These are phyloP conservation scores for Drosophila prosaltans DNA, from an alignment of 1,140 invertebrate genomes.

Conservation along the genomic window DNA sequence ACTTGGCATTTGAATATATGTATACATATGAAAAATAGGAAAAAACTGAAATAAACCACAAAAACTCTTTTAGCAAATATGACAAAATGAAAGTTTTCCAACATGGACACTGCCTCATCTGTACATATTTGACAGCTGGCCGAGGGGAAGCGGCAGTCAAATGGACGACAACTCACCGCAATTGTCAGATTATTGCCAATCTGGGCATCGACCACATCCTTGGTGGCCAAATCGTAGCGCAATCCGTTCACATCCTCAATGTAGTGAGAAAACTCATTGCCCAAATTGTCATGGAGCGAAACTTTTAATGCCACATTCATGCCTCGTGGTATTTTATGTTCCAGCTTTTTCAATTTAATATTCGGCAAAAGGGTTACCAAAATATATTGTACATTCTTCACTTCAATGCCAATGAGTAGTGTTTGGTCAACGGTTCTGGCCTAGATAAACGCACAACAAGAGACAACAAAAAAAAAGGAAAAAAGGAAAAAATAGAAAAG, in stretches of 20 bases:
- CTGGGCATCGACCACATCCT: constrained; percentile 78
- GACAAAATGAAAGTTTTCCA: constrained; percentile 40
- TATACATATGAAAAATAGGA: constrained; percentile 18
- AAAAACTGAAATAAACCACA: neutral
- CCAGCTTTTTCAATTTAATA: constrained; percentile 69
- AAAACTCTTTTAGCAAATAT: constrained; percentile 12
- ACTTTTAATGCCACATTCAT: constrained; percentile 82
- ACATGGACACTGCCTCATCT: constrained; percentile 19
- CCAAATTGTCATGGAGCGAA: constrained; percentile 80
- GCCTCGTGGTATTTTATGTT: constrained; percentile 76
- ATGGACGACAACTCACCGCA: constrained; percentile 57
- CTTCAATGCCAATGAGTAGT: constrained; percentile 77
- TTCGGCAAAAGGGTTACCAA: constrained; percentile 68
- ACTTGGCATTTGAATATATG: constrained; percentile 56
- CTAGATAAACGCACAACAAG: constrained; percentile 26
- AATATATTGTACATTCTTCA: constrained; percentile 82
- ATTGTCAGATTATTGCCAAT: constrained; percentile 80
- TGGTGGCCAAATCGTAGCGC: constrained; percentile 77
- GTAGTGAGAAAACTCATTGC: constrained; percentile 83
- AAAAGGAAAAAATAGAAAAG: constrained; percentile 7
- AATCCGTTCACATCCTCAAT: constrained; percentile 76
- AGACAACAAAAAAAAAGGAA: constrained; percentile 1
- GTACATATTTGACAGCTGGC: neutral
- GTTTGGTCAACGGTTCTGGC: constrained; percentile 76
- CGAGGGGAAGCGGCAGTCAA: neutral